phyloP scores from a whole-genome alignment of 2,797 vertebrate species.

The Spondyliosoma cantharus region DNA sequence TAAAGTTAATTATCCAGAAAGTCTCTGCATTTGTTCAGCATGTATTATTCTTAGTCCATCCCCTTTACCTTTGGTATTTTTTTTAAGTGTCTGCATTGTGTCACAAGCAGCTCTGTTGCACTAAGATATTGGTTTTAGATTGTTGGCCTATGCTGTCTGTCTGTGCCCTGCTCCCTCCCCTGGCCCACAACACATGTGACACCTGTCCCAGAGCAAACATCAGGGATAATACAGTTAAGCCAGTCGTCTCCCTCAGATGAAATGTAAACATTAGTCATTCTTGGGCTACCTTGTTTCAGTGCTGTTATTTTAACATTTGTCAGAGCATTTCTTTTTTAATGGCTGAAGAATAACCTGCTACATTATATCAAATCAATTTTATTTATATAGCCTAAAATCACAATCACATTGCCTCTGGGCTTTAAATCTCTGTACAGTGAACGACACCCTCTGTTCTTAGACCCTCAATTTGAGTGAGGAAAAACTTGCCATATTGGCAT shows the following conservation, averaged over 20 bases:
- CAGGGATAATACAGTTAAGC: constrained; percentile 46
- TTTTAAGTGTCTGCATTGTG: neutral
- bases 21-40: neutral
- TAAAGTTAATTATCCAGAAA: constrained; percentile 16
- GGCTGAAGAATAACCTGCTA: neutral
- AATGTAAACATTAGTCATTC: constrained; percentile 53
- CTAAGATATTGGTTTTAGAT: constrained; percentile 18
- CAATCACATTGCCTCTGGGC: too few relatives aligned
- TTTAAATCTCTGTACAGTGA: too few relatives aligned
- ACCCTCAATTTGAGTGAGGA: too few relatives aligned
- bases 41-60: neutral
- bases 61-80: neutral
- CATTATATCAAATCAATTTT: neutral
- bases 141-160: neutral
- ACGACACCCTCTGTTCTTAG: too few relatives aligned
- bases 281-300: neutral
- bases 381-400: too few relatives aligned
- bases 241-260: constrained; percentile 16
- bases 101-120: neutral
- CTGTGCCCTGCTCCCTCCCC: constrained; percentile 4
- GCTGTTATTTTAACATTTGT: neutral
- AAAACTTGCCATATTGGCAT: neutral
- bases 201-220: constrained; percentile 75
- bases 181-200: constrained; percentile 40
- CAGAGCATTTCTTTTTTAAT: neutral